Percentiles rank a stretch among this genome's conserved stretches.
phyloP scores from a whole-genome alignment of 2,113 vertebrate genomes.

The Symphodus melops region DNA sequence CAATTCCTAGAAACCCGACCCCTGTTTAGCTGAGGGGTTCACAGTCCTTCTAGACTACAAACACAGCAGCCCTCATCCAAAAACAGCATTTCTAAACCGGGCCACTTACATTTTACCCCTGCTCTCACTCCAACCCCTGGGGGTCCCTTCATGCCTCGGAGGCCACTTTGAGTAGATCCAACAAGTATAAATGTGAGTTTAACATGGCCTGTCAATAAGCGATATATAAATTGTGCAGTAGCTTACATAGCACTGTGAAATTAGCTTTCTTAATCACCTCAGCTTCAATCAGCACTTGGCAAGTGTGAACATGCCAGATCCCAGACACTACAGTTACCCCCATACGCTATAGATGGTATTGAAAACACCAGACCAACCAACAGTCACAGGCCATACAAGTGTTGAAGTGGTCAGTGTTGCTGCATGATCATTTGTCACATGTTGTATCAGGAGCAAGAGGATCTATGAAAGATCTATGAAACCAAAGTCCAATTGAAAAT shows the following conservation, averaged over 20 bases:
- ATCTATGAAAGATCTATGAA: slow-evolving; percentile 30
- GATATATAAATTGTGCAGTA: slow-evolving; percentile 22
- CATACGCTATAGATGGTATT: slow-evolving; percentile 30
- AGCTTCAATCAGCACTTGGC: slow-evolving; percentile 29
- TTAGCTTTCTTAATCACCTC: slow-evolving; percentile 19
- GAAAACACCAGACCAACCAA: slow-evolving; percentile 44
- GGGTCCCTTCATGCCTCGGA: slow-evolving; percentile 21
- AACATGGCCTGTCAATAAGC: slow-evolving; percentile 15
- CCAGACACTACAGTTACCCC: slow-evolving; percentile 21
- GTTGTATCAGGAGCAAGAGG: slow-evolving; percentile 54
- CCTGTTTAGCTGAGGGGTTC: slow-evolving; percentile 31
- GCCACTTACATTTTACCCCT: slow-evolving; percentile 51
- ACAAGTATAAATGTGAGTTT: slow-evolving; percentile 25
- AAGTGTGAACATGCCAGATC: slow-evolving; percentile 11
- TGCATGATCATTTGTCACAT: slow-evolving; percentile 70
- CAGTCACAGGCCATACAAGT: slow-evolving; percentile 36
- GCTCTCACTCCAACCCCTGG: slow-evolving; percentile 30
- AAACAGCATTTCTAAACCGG: slow-evolving; percentile 66
- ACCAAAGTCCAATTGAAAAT: slow-evolving; percentile 26
- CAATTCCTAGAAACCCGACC: slow-evolving; percentile 53
- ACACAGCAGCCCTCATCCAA: slow-evolving; percentile 46
- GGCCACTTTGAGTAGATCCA: slow-evolving; percentile 19
- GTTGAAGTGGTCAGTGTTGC: slow-evolving; percentile 37
- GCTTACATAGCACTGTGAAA: slow-evolving; percentile 7
- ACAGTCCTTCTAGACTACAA: slow-evolving; percentile 49